Evolutionary conservation across 92 coral and sea anemone species (phyloP), one percentile per base, ranked within the genome.

Genomic region (Epizoanthus scotinus): DNA sequence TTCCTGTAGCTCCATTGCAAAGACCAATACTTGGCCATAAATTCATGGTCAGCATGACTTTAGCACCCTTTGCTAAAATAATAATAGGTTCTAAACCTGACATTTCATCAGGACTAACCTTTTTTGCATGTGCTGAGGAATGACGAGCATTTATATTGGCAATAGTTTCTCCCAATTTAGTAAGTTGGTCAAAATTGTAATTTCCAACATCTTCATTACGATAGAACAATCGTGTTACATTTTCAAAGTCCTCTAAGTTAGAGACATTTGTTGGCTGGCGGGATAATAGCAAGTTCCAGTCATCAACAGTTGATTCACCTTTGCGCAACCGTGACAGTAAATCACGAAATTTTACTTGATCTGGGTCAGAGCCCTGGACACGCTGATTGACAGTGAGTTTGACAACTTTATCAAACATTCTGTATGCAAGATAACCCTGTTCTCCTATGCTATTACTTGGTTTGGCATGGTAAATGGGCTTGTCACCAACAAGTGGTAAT

Each of bases 401-500:
- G 18, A 87, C 82, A 61, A 87, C 88, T 50, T 67, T 84, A 70
- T 77, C 67, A 82, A 89, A 89, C 92, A 89, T 85, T 59, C 40
- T 67, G 65, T 85, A 85, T 42, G 84, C 77, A 4, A 34, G 78
- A 63, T 86, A 82, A 17, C 89, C 93, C 73, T 86, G 93, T 78
- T 89, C 93, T 4, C 73, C 85, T 42, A 89, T 53, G 19, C 6
- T 29, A 86, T 82, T 82, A 12, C 82, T 67, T 82, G 90, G 90
- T 67, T 86, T 77, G 18, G 82, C 63, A 82, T 89, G 90, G 71
- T 83, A 89, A 3, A 89, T 66, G 59, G 90, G 93, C 27, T 86
- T 89, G 66, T 82, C 93, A 57, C 82, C 87, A 6, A 89, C 93
- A 36, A 90, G 93, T 17, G 91, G 89, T 20, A 83, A 21, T 36